Percentiles rank a stretch among this genome's conserved stretches.
These are phyloP conservation scores for Gobius niger DNA, from an alignment of 2,113 vertebrate species.

Conservation along the genomic window DNA sequence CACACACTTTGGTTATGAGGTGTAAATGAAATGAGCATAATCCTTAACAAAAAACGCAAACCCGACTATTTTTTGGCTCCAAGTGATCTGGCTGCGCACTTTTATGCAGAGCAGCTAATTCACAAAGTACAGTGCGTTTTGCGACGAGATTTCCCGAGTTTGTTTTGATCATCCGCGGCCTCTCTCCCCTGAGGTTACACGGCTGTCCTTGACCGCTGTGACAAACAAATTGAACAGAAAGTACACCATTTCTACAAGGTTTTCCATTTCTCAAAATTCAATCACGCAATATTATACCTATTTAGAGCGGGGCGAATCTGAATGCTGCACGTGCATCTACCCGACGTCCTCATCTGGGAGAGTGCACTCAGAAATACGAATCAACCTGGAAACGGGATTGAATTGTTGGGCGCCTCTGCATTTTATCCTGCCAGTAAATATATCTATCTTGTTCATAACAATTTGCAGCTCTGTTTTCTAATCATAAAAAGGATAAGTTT, in stretches of 20 bases:
- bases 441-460: constrained; percentile 68
- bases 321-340: constrained; percentile 56
- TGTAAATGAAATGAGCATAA: constrained; percentile 39
- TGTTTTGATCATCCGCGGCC: constrained; percentile 13
- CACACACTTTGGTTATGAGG: constrained; percentile 27
- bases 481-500: constrained; percentile 67
- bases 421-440: constrained; percentile 66
- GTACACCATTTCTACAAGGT: constrained; percentile 36
- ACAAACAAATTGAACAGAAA: constrained; percentile 45
- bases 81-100: neutral
- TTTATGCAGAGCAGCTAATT: constrained; percentile 6
- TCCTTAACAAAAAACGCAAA: constrained; percentile 26
- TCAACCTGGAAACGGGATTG: constrained; percentile 61
- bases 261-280: constrained; percentile 41
- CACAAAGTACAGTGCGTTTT: constrained; percentile 10
- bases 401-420: constrained; percentile 56
- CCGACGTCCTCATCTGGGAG: constrained; percentile 62
- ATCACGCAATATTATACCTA: constrained; percentile 46
- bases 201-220: constrained; percentile 42
- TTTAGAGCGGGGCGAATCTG: constrained; percentile 49
- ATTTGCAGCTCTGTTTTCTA: constrained; percentile 67
- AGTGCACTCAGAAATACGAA: constrained; percentile 61
- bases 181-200: constrained; percentile 12
- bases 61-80: constrained; percentile 15
- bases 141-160: constrained; percentile 16